These are phyloP conservation scores for Trinorchestia longiramus DNA, from an alignment of 1,140 invertebrate species.

Conservation along the genomic window DNA sequence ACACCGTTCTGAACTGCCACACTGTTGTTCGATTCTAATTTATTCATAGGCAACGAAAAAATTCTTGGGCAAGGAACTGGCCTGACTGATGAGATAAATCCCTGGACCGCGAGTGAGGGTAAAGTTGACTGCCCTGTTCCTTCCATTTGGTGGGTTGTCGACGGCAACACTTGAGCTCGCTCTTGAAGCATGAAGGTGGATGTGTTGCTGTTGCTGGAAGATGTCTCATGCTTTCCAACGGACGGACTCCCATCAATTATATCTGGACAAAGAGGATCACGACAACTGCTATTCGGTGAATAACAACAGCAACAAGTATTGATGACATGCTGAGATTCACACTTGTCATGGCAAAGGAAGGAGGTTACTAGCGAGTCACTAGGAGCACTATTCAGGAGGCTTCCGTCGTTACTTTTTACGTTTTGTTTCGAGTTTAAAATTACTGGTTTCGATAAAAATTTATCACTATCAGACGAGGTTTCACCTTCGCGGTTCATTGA, in stretches of 20 bases:
- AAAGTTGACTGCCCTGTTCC: background rate
- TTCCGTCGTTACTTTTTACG: background rate
- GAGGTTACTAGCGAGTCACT: background rate
- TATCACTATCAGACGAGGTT: background rate
- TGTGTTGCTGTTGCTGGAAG: background rate
- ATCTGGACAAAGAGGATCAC: background rate
- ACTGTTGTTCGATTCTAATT: background rate
- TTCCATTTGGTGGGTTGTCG: background rate
- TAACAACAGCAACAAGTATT: background rate
- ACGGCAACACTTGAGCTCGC: background rate
- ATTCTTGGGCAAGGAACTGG: conserved; percentile 34
- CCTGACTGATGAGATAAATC: background rate
- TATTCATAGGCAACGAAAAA: background rate
- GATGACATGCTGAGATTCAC: background rate
- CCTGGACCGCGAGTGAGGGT: background rate
- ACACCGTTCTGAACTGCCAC: background rate
- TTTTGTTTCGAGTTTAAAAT: background rate
- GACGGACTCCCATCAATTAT: background rate
- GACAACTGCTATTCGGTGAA: background rate
- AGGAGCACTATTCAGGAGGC: background rate
- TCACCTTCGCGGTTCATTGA: background rate
- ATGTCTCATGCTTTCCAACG: background rate
- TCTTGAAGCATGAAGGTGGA: background rate
- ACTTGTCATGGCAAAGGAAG: background rate
- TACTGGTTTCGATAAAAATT: background rate